Percentiles rank a stretch among this genome's conserved stretches.
Evolutionary conservation across 1,140 invertebrate species (phyloP).

Genomic region (Drosophila obscura): DNA sequence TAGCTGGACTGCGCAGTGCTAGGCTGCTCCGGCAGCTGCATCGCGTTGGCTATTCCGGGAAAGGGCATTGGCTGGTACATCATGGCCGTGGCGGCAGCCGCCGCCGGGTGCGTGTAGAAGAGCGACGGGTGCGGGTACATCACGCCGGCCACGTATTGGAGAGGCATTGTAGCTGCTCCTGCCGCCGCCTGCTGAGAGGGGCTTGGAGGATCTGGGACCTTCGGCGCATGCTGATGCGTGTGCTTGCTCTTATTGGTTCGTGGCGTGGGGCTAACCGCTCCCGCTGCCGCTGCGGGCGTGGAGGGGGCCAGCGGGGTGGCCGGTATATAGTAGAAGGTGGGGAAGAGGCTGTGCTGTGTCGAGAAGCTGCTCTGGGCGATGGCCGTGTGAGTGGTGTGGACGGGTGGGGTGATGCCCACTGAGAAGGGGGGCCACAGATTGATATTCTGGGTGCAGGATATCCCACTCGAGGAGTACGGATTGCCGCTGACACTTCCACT

Average conservation of each 20-base stretch:
- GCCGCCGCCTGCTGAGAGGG: constrained; percentile 56
- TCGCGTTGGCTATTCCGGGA: constrained; percentile 55
- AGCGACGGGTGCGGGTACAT: constrained; percentile 84
- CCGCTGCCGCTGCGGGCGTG: constrained; percentile 3
- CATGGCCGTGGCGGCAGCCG: constrained; percentile 71
- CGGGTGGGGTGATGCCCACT: constrained; percentile 84
- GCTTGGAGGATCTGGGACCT: constrained; percentile 45
- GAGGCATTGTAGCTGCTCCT: constrained; percentile 54
- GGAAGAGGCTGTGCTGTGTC: constrained; percentile 64
- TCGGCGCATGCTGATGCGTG: constrained; percentile 16
- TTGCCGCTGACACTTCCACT: background rate
- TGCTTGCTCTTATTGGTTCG: constrained; percentile 15
- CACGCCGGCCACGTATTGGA: constrained; percentile 86
- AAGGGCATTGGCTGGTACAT: constrained; percentile 81
- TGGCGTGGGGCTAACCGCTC: background rate
- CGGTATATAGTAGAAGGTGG: constrained; percentile 86
- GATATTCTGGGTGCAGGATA: constrained; percentile 69
- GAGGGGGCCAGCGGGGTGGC: constrained; percentile 54
- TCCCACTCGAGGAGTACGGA: constrained; percentile 2
- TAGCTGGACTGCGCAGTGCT: constrained; percentile 20
- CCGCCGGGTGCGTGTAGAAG: constrained; percentile 78
- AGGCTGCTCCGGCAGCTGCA: constrained; percentile 55
- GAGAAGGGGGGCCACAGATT: constrained; percentile 87
- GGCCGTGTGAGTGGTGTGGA: constrained; percentile 78
- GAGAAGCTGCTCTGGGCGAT: constrained; percentile 72